A percentile compares a stretch with the other conserved stretches of the same genome.
These are phyloP conservation scores for Sebastes hubbsi DNA, from an alignment of 2,797 vertebrate species.

Conservation along the genomic window DNA sequence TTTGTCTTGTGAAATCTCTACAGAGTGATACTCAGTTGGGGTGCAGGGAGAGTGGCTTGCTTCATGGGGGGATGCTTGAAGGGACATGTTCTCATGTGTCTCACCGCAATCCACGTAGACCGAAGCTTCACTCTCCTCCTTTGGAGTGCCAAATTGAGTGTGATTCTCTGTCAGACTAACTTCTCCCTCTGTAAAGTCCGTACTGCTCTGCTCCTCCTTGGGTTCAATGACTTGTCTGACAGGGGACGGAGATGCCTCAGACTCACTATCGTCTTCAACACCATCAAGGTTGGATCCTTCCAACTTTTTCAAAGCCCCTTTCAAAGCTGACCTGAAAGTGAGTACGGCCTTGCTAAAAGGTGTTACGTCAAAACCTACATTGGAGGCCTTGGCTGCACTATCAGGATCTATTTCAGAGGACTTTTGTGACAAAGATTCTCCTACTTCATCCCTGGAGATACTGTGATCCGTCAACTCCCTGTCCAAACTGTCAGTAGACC, in stretches of 20 bases:
- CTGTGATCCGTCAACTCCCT: conserved; percentile 70
- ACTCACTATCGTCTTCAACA: conserved; percentile 75
- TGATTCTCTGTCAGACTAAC: conserved; percentile 75
- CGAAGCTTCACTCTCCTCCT: conserved; percentile 65
- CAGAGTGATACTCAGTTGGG: conserved; percentile 57
- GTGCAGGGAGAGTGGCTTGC: conserved; percentile 58
- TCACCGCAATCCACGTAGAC: conserved; percentile 64
- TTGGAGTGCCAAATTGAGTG: conserved; percentile 71
- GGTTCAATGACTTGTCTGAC: conserved; percentile 64
- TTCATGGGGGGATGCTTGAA: conserved; percentile 64
- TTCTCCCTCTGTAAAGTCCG: conserved; percentile 67
- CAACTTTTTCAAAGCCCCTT: conserved; percentile 90
- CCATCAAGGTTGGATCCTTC: conserved; percentile 82
- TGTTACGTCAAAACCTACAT: conserved; percentile 85
- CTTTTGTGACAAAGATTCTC: conserved; percentile 47
- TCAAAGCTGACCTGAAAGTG: conserved; percentile 88
- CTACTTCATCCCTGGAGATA: conserved; percentile 54
- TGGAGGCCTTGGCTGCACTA: conserved; percentile 76
- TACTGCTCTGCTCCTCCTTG: conserved; percentile 69
- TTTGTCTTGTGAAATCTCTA: conserved; percentile 54
- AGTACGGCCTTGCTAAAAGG: conserved; percentile 89
- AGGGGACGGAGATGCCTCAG: conserved; percentile 68
- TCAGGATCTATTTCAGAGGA: conserved; percentile 75
- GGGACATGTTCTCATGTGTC: conserved; percentile 56
- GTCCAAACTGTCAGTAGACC: conserved; percentile 73